These are phyloP conservation scores for Phanerotoma sp. DNA, from an alignment of 2,888 invertebrate species.

Conservation along the genomic window DNA sequence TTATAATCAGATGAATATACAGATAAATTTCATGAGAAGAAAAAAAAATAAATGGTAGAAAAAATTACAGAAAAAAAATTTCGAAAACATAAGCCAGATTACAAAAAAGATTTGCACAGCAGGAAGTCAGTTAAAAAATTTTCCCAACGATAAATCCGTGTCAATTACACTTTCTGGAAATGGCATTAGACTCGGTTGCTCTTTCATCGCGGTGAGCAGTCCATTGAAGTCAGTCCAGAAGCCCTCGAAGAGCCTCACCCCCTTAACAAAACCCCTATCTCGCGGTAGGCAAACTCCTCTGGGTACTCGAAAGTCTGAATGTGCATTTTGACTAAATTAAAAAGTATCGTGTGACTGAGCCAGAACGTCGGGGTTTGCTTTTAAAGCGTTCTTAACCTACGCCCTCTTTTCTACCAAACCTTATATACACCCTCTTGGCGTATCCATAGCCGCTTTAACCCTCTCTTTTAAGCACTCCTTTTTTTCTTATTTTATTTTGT, in stretches of 20 bases:
- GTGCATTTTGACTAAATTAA: conserved; percentile 58
- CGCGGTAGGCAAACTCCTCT: conserved; percentile 21
- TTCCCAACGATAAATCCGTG: conserved; percentile 39
- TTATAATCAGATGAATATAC: no score
- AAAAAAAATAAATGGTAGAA: no score
- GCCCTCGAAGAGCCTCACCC: conserved; percentile 34
- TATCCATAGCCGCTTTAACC: conserved; percentile 40
- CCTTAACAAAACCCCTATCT: conserved; percentile 23
- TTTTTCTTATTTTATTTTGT: conserved; percentile 17
- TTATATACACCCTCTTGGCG: conserved; percentile 31
- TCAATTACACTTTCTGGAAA: conserved; percentile 41
- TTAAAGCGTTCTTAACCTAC: conserved; percentile 50
- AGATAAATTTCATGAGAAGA: no score
- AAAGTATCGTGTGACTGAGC: conserved; percentile 56
- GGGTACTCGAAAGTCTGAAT: conserved; percentile 50
- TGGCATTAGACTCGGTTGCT: conserved; percentile 33
- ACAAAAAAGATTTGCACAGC: background rate
- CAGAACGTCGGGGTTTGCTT: conserved; percentile 43
- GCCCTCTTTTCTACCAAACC: conserved; percentile 30
- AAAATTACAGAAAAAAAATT: conserved; percentile 2
- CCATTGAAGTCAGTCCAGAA: conserved; percentile 44
- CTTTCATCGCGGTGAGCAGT: conserved; percentile 35
- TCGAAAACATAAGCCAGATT: background rate
- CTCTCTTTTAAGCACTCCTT: conserved; percentile 31
- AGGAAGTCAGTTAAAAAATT: conserved; percentile 31